A percentile compares a stretch with the other conserved stretches of the same genome.
Evolutionary conservation across 2,888 invertebrate species (phyloP).

Genomic region (Frankliniella intonsa): DNA sequence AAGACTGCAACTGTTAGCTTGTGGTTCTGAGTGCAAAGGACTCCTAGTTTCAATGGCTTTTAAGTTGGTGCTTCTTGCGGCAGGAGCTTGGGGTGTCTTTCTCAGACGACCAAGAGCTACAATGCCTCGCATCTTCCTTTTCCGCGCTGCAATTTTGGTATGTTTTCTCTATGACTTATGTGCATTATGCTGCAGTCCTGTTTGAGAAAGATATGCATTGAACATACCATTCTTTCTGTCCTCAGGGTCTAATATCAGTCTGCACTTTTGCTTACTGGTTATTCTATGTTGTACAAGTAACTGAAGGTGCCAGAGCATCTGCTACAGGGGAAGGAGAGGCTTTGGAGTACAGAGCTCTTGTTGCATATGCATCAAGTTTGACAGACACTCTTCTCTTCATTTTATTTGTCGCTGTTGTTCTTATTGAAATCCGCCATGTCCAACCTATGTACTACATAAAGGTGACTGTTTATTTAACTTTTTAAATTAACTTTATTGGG

Average conservation of each 20-base stretch:
- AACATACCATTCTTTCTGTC: not conserved
- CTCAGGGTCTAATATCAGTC: slow-evolving; percentile 64
- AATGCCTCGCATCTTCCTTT: slow-evolving; percentile 86
- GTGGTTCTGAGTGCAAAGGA: slow-evolving; percentile 92
- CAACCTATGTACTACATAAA: slow-evolving; percentile 86
- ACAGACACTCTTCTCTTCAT: slow-evolving; percentile 91
- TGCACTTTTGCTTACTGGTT: slow-evolving; percentile 97
- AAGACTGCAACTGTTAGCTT: slow-evolving; percentile 67
- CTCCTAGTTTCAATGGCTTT: slow-evolving; percentile 85
- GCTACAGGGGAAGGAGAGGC: slow-evolving; percentile 73
- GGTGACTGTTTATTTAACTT: slow-evolving; percentile 42
- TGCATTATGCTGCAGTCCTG: not conserved
- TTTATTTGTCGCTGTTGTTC: slow-evolving; percentile 87
- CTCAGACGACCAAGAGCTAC: slow-evolving; percentile 77
- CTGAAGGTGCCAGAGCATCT: slow-evolving; percentile 61
- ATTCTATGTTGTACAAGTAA: slow-evolving; percentile 86
- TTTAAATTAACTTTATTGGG: not conserved
- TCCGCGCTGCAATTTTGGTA: slow-evolving; percentile 81
- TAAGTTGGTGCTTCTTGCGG: slow-evolving; percentile 79
- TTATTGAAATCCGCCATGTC: slow-evolving; percentile 88
- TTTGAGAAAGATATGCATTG: not conserved
- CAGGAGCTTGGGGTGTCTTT: slow-evolving; percentile 92
- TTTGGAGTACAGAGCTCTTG: slow-evolving; percentile 76
- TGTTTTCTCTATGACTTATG: not conserved
- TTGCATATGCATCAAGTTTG: slow-evolving; percentile 87